Conservation (phyloP, 2,797 vertebrate genomes). For the Sorex maritimensis region DNA sequence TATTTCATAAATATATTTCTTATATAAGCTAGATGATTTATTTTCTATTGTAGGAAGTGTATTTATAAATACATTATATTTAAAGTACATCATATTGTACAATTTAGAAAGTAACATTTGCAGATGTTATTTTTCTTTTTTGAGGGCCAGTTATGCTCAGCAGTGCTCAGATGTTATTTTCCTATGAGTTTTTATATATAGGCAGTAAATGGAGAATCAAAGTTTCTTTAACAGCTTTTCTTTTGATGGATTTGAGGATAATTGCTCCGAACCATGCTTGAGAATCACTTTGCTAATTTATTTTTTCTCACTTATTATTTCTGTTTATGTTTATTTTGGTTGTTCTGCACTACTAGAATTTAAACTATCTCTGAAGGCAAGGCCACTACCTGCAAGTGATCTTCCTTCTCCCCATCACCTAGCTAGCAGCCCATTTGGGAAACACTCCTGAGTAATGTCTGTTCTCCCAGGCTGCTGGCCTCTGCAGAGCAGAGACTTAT, state of each 20-base stretch:
- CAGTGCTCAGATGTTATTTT: too few relatives aligned
- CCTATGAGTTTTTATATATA: background rate
- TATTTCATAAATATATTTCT: background rate
- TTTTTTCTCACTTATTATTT: background rate
- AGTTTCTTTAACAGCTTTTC: background rate
- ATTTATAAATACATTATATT: conserved; percentile 17
- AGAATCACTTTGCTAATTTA: background rate
- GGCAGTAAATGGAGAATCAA: background rate
- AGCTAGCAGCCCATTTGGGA: fast-evolving
- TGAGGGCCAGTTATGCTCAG: too few relatives aligned
- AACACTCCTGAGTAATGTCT: background rate
- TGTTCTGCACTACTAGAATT: background rate
- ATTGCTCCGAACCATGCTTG: background rate
- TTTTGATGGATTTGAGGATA: background rate
- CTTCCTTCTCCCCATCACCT: background rate
- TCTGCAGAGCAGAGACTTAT: too few relatives aligned
- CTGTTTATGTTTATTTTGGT: background rate
- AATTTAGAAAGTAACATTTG: conserved; percentile 7
- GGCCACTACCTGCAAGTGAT: background rate
- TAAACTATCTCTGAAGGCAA: background rate
- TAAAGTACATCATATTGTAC: background rate
- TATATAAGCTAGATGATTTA: background rate
- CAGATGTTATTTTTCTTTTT: background rate
- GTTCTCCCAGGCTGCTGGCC: background rate
- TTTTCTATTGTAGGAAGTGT: background rate